These are phyloP conservation scores for Catotricha subobsoleta DNA, from an alignment of 2,888 invertebrate genomes.

Conservation along the genomic window DNA sequence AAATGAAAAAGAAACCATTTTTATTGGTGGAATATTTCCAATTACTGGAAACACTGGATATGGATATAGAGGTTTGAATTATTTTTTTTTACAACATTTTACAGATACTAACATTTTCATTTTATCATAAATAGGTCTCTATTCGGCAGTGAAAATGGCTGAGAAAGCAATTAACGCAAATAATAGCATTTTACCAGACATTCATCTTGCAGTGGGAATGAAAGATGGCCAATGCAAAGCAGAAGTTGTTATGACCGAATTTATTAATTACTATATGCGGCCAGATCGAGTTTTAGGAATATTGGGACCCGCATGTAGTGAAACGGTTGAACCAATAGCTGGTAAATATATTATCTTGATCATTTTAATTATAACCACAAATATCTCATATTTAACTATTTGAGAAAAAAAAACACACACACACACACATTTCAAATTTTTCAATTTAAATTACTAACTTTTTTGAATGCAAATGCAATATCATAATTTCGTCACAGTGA, in stretches of 20 bases:
- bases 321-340: slow-evolving; percentile 62
- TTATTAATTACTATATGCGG: slow-evolving; percentile 46
- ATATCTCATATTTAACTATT: no score
- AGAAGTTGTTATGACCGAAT: slow-evolving; percentile 54
- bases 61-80: slow-evolving; percentile 17
- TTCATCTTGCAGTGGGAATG: slow-evolving; percentile 36
- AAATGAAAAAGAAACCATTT: slow-evolving; percentile 17
- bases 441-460: no score
- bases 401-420: no score
- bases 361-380: no score
- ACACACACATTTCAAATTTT: neutral
- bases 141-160: slow-evolving; percentile 44
- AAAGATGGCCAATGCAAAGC: slow-evolving; percentile 50
- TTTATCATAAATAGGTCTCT: neutral
- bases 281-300: slow-evolving; percentile 42
- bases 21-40: slow-evolving; percentile 35
- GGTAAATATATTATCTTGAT: slow-evolving; percentile 22
- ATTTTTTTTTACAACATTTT: neutral
- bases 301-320: slow-evolving; percentile 62
- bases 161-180: slow-evolving; percentile 42
- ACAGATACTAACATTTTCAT: no score
- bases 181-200: slow-evolving; percentile 37
- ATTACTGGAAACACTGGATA: slow-evolving; percentile 40
- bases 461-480: no score
- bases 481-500: no score